These are phyloP conservation scores for Heliconius hewitsoni DNA, from an alignment of 1,140 invertebrate species.

Conservation along the genomic window DNA sequence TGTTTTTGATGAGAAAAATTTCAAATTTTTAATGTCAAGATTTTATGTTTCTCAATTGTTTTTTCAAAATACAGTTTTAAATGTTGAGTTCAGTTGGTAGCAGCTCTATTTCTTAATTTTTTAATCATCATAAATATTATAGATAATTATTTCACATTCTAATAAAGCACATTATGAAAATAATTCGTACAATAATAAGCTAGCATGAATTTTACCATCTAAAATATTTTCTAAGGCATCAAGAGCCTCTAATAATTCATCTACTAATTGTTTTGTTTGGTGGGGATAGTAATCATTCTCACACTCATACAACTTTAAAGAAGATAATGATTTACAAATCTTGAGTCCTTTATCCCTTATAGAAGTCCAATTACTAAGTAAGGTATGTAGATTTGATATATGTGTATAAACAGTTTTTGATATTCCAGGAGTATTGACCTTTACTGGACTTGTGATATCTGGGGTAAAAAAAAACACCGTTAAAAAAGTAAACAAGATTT, in stretches of 20 bases:
- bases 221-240: slow-evolving; percentile 56
- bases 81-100: no score
- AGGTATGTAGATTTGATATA: slow-evolving; percentile 55
- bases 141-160: no score
- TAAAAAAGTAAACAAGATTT: no score
- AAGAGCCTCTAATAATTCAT: slow-evolving; percentile 54
- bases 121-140: no score
- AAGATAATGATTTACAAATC: slow-evolving; percentile 56
- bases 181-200: not conserved
- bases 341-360: slow-evolving; percentile 59
- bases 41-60: no score
- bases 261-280: slow-evolving; percentile 54
- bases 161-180: no score
- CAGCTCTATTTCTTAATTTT: no score
- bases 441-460: slow-evolving; percentile 57
- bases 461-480: no score
- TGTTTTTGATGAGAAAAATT: no score
- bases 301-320: slow-evolving; percentile 66
- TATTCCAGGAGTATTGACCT: slow-evolving; percentile 52
- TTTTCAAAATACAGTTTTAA: no score
- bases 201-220: slow-evolving; percentile 48
- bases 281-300: slow-evolving; percentile 65
- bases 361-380: slow-evolving; percentile 59
- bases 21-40: no score
- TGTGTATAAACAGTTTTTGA: slow-evolving; percentile 65